Percentiles rank a stretch among this genome's conserved stretches.
These are phyloP conservation scores for Saguinus imperator DNA, from an alignment of 2,113 vertebrate genomes.

Conservation along the genomic window DNA sequence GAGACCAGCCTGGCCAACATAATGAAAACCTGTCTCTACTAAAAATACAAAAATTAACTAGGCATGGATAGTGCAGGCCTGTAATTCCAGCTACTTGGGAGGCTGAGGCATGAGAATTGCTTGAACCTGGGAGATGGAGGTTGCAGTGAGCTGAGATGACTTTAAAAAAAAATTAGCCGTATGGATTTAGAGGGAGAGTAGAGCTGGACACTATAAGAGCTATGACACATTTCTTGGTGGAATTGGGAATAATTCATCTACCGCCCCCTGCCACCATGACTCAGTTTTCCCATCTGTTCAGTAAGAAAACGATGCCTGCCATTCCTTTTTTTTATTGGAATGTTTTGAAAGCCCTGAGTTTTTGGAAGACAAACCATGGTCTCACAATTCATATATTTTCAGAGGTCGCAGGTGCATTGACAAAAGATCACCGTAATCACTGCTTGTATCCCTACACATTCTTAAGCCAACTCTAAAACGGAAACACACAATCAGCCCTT, in stretches of 20 bases:
- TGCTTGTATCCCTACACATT: background rate
- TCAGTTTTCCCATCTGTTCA: conserved; percentile 38
- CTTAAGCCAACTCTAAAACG: background rate
- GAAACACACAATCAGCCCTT: background rate
- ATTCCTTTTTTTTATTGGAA: background rate
- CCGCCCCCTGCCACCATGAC: background rate
- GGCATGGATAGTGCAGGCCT: too few species aligned
- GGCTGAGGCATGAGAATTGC: too few species aligned
- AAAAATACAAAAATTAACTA: too few species aligned
- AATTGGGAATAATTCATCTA: background rate
- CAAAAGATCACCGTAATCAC: background rate
- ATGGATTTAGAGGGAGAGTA: background rate
- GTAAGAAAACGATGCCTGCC: background rate
- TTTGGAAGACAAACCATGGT: background rate
- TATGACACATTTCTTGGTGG: background rate
- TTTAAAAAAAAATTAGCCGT: background rate
- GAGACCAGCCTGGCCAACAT: too few species aligned
- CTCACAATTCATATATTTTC: background rate
- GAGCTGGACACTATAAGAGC: background rate
- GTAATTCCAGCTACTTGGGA: too few species aligned
- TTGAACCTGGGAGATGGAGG: too few species aligned
- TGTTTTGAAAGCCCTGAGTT: background rate
- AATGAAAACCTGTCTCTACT: too few species aligned
- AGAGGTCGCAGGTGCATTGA: background rate
- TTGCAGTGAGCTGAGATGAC: too few species aligned